A percentile compares a stretch with the other conserved stretches of the same genome.
Evolutionary conservation across 1,140 invertebrate genomes (phyloP).

Genomic region (Achatina immaculata): DNA sequence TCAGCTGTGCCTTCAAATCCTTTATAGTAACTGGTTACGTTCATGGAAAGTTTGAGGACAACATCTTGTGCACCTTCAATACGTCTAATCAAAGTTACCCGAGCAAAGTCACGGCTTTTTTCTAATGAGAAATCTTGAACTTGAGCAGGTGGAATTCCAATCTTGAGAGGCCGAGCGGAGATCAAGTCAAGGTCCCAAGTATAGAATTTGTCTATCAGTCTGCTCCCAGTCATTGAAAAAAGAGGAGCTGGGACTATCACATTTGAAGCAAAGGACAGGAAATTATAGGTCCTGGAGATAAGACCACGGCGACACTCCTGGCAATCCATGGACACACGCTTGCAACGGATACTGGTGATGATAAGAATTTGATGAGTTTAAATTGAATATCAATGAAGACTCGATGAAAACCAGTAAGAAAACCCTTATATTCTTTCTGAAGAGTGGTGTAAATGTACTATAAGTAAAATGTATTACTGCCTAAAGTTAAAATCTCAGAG

Average conservation of each 20-base stretch:
- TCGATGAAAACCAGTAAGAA: no score
- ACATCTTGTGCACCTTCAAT: slow-evolving; percentile 90
- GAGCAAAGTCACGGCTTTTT: slow-evolving; percentile 76
- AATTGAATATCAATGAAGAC: no score
- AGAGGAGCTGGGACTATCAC: slow-evolving; percentile 83
- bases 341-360: slow-evolving; percentile 76
- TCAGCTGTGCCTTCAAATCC: slow-evolving; percentile 81
- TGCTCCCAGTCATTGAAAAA: slow-evolving; percentile 87
- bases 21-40: slow-evolving; percentile 73
- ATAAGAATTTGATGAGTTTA: neutral
- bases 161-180: slow-evolving; percentile 48
- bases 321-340: slow-evolving; percentile 79
- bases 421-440: no score
- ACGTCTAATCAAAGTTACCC: slow-evolving; percentile 79
- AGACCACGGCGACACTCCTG: slow-evolving; percentile 81
- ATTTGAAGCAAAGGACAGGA: slow-evolving; percentile 89
- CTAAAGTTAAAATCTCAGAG: no score
- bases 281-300: slow-evolving; percentile 89
- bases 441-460: no score
- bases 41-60: slow-evolving; percentile 88
- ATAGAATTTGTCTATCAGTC: slow-evolving; percentile 77
- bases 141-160: slow-evolving; percentile 50
- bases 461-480: no score
- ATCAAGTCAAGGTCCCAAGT: slow-evolving; percentile 82
- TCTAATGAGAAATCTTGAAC: slow-evolving; percentile 57